Base-by-base conservation (phyloP, 2,113 vertebrate genomes). In the Sinocyclocheilus rhinocerous region DNA sequence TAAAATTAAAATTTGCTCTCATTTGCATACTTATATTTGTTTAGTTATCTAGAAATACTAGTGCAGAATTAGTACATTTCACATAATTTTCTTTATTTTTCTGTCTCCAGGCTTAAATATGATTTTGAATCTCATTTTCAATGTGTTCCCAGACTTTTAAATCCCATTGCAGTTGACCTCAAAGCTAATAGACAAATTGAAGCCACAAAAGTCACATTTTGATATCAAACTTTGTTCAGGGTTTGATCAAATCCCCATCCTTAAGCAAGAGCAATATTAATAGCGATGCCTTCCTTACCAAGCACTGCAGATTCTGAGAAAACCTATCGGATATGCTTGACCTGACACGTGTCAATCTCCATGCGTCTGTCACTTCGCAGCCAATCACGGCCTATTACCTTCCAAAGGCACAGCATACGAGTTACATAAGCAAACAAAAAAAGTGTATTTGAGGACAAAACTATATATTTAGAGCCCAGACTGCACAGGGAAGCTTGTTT, bases 371-470 rank as follows among this genome's bases (percentile, higher is more conserved):
- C 24, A 12, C 24, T 15, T 65, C 1, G 11, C 11, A 65, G 61
- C 24, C 24, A 26, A 65, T 65, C 61, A 15, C 61, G 13, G 11
- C 6, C 61, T 6, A 65, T 65, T 26, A 26, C 61, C 24, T 65
- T 65, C 61, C 61, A 13, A 65, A 65, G 11, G 61, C 26, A 65
- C 11, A 65, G 24, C 4, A 0, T 12, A 65, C 8, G 4, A 65
- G 61, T 39, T 55, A 29, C 26, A 55, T 33, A 33, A 29, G 48
- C 24, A 45, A 63, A 63, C n/a, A 42, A 18, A 42, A 6, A 55
- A 7, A 89, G 89, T 59, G 89, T 84, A 84, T 86, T 91, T 90
- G 89, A 91, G 84, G 81, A 88, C 87, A 87, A 29, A 67, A 86
- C 55, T 67, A 29, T 69, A 48, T 67, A 52, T 50, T 3, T 33